Percentiles rank a stretch among this genome's conserved stretches.
phyloP scores from a whole-genome alignment of 2,888 invertebrate species.

The Tillus elongatus region DNA sequence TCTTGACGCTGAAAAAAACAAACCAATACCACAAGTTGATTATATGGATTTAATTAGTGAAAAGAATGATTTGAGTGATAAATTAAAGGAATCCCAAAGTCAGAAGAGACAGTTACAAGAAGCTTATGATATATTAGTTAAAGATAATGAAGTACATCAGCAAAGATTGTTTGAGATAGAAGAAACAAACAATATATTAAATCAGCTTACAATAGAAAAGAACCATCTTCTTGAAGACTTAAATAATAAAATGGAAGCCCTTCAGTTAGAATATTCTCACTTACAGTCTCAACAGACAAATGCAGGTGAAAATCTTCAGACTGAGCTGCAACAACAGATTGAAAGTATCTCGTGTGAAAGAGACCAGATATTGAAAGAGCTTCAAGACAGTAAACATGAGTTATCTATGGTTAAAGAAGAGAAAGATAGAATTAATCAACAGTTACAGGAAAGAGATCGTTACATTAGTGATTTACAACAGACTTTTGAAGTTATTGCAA shows the following conservation, averaged over 20 bases:
- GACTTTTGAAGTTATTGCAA: no score
- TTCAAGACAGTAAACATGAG: no score
- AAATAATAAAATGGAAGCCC: conserved; percentile 13
- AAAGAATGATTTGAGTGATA: conserved; percentile 23
- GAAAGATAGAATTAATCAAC: no score
- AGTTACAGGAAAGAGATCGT: no score
- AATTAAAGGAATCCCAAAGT: conserved; percentile 27
- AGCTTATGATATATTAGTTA: conserved; percentile 14
- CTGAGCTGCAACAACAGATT: conserved; percentile 27
- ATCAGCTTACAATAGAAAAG: conserved; percentile 2
- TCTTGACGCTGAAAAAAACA: conserved; percentile 31
- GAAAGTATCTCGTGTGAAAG: conserved; percentile 32
- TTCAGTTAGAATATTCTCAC: conserved; percentile 5
- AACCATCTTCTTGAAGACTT: neutral
- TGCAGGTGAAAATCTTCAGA: conserved; percentile 16
- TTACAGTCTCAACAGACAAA: conserved; percentile 1
- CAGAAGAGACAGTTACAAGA: conserved; percentile 17
- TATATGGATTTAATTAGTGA: conserved; percentile 25
- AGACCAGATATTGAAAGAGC: conserved; percentile 31
- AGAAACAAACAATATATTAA: conserved; percentile 16
- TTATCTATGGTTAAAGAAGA: no score
- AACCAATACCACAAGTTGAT: conserved; percentile 23
- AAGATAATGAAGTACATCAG: conserved; percentile 2
- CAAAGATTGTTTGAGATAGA: neutral
- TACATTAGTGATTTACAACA: no score